Evolutionary conservation across 35 echinoderm and acorn worm genomes (phyloP).

Genomic region (Stichopus chloronotus): DNA sequence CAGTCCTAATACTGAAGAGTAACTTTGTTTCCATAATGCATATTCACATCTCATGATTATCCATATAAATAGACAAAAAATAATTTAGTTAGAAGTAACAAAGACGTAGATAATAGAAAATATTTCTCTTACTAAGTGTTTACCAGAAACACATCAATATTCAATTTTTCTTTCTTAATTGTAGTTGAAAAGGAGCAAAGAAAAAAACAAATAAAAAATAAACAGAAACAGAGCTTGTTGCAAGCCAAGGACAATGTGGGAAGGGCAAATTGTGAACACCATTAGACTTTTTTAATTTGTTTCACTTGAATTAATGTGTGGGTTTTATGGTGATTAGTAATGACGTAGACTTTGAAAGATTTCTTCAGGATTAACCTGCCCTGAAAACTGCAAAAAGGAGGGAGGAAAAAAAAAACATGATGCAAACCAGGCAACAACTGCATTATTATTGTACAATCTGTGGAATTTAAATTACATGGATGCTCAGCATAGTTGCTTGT

Average conservation of each 20-base stretch:
- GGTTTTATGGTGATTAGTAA: too few relatives aligned
- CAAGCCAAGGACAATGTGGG: background rate
- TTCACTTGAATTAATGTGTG: too few relatives aligned
- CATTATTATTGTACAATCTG: too few relatives aligned
- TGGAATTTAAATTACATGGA: too few relatives aligned
- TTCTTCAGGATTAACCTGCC: too few relatives aligned
- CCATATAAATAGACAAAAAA: slow-evolving; percentile 26
- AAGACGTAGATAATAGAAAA: slow-evolving; percentile 38
- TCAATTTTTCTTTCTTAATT: background rate
- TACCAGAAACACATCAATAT: slow-evolving; percentile 48
- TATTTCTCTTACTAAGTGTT: slow-evolving; percentile 27
- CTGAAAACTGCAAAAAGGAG: too few relatives aligned
- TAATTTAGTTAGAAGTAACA: slow-evolving; percentile 11
- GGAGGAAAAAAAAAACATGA: too few relatives aligned
- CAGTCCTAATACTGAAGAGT: slow-evolving; percentile 24
- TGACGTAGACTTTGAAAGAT: too few relatives aligned
- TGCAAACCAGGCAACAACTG: too few relatives aligned
- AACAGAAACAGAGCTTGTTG: background rate
- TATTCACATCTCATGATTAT: slow-evolving; percentile 9
- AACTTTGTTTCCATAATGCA: slow-evolving; percentile 8
- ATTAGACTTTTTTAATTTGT: too few relatives aligned
- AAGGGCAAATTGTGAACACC: too few relatives aligned
- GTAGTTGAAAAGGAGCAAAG: background rate
- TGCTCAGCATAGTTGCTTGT: background rate
- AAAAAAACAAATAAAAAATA: background rate